Evolutionary conservation across 35 echinoderm and acorn worm species (phyloP).

Genomic region (Ophioderma brevispina): DNA sequence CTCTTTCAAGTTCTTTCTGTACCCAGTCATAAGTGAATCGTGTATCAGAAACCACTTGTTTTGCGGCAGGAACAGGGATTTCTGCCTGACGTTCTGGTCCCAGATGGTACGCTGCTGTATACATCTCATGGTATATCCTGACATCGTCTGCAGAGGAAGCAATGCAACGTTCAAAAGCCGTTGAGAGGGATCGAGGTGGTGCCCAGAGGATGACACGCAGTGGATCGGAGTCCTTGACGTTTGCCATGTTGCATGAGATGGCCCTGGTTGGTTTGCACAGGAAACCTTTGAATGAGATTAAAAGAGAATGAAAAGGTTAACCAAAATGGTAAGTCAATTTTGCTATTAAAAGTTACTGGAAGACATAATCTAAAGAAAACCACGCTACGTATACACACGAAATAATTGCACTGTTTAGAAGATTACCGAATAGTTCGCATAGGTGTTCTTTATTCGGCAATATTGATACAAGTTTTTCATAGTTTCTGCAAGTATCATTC

Average conservation of each 20-base stretch:
- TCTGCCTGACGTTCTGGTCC: conserved; percentile 72
- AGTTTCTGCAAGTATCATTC: no score
- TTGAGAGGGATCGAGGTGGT: conserved; percentile 80
- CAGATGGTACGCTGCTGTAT: conserved; percentile 75
- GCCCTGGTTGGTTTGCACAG: no score
- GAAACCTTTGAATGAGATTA: no score
- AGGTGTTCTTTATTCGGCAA: no score
- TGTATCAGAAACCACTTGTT: conserved; percentile 25
- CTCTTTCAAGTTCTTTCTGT: conserved; percentile 45
- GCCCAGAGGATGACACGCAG: conserved; percentile 78
- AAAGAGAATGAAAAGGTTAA: no score
- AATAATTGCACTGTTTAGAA: no score
- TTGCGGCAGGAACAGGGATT: conserved; percentile 31
- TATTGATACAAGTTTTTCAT: no score
- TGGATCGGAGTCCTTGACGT: neutral
- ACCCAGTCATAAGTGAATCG: conserved; percentile 71
- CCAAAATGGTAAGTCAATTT: no score
- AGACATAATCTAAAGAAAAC: no score
- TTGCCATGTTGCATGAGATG: conserved; percentile 4
- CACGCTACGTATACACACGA: no score
- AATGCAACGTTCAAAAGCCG: conserved; percentile 88
- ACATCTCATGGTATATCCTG: conserved; percentile 59
- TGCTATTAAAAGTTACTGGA: no score
- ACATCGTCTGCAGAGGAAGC: conserved; percentile 40
- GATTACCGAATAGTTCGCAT: no score